These are phyloP conservation scores for Drosophila burlai DNA, from an alignment of 1,140 invertebrate species.

Conservation along the genomic window DNA sequence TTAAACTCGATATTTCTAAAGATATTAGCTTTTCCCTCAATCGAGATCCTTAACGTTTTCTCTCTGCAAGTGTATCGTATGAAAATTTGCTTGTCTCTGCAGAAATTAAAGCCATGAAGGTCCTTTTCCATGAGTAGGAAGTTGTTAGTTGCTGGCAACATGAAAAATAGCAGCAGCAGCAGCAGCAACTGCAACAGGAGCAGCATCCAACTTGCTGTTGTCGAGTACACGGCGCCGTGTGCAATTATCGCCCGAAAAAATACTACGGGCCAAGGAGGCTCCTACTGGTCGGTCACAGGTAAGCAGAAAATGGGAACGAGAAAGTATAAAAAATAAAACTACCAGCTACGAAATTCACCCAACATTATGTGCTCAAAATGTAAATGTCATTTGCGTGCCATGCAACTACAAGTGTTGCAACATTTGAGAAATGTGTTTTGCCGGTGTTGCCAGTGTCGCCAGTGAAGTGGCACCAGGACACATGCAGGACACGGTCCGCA, in stretches of 20 bases:
- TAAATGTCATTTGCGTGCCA: slow-evolving; percentile 76
- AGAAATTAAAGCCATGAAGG: slow-evolving; percentile 70
- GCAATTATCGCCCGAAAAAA: slow-evolving; percentile 73
- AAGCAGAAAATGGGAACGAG: slow-evolving; percentile 10
- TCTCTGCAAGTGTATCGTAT: background rate
- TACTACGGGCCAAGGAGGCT: slow-evolving; percentile 45
- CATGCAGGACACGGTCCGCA: slow-evolving; percentile 17
- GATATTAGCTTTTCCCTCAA: too few relatives aligned
- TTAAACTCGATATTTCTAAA: too few relatives aligned
- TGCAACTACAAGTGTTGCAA: slow-evolving; percentile 68
- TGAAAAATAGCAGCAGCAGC: slow-evolving; percentile 45
- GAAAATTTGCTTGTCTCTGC: slow-evolving; percentile 48
- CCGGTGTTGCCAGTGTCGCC: slow-evolving; percentile 38
- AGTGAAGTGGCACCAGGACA: slow-evolving; percentile 57
- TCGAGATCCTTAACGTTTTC: too few relatives aligned
- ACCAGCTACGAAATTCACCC: slow-evolving; percentile 36
- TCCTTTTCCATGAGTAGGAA: slow-evolving; percentile 52
- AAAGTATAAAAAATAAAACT: slow-evolving; percentile 23
- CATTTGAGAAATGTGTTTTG: slow-evolving; percentile 73
- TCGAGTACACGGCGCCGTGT: slow-evolving; percentile 61
- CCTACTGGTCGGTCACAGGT: slow-evolving; percentile 53
- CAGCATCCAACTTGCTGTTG: slow-evolving; percentile 59
- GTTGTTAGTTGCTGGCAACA: slow-evolving; percentile 73
- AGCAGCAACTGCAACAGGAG: slow-evolving; percentile 25
- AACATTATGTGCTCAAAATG: slow-evolving; percentile 75